These are phyloP conservation scores for Micropoecilia bifurca DNA, from an alignment of 2,797 vertebrate genomes.

Conservation along the genomic window DNA sequence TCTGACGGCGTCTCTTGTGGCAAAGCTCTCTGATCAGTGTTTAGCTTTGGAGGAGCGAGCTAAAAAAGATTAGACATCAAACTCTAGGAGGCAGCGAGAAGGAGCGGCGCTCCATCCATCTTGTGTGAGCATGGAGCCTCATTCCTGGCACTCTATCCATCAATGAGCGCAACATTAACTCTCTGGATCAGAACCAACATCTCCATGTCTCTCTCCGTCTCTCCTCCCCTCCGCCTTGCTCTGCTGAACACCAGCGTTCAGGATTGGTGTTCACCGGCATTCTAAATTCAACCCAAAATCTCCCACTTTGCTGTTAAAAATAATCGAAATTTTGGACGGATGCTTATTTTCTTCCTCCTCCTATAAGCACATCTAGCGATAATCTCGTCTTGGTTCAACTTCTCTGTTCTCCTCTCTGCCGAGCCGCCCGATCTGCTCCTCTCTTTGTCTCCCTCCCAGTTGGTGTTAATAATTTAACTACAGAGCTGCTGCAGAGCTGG, in stretches of 20 bases:
- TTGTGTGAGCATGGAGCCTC: constrained; percentile 93
- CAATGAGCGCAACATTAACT: constrained; percentile 98
- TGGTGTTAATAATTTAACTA: constrained; percentile 86
- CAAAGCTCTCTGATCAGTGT: constrained; percentile 57
- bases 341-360: constrained; percentile 7
- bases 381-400: constrained; percentile 56
- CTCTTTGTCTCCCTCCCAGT: constrained; percentile 79
- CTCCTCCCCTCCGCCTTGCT: constrained; percentile 65
- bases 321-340: constrained; percentile 14
- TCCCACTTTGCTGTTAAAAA: constrained; percentile 17
- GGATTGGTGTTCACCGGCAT: constrained; percentile 65
- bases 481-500: constrained; percentile 88
- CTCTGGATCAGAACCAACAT: constrained; percentile 94
- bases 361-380: constrained; percentile 44
- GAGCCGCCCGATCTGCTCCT: constrained; percentile 62
- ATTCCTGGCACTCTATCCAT: constrained; percentile 95
- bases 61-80: constrained; percentile 61
- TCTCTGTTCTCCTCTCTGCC: constrained; percentile 62
- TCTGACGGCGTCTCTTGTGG: constrained; percentile 45
- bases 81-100: constrained; percentile 76
- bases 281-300: constrained; percentile 35
- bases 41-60: constrained; percentile 52
- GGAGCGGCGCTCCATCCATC: constrained; percentile 89
- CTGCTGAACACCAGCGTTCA: constrained; percentile 65
- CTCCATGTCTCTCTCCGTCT: constrained; percentile 74